Base-by-base conservation (phyloP, 2,797 vertebrate species). In the Sebastolobus altivelis region DNA sequence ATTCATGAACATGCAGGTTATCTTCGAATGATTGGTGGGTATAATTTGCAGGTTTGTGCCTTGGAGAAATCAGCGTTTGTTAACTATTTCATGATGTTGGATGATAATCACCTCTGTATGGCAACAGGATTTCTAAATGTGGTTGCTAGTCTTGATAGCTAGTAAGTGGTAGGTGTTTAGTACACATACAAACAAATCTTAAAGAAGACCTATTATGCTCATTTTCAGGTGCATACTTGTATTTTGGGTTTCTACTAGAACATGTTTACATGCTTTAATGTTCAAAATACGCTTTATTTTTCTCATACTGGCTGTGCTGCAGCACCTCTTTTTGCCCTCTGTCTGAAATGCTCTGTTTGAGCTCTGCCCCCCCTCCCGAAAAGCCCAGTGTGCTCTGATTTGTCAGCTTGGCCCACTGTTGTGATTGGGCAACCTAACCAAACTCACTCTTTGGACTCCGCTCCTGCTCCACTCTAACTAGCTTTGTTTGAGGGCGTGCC, bases 11-110 rank as follows among this genome's bases (percentile, higher is more conserved):
- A 72, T 65, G 59, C 63, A 76, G 73, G 69, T 72, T 62, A 52
- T 72, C 65, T 80, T 80, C 20, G 20, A 74, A 76, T 59, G 69
- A 87, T 87, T 80, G 84, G 66, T 77, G 29, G 67, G 37, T 78
- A 67, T 71, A 79, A 88, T 90, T 76, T 87, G 40, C 60, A 52
- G 62, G 69, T 79, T 85, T 80, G 33, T 43, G 31, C 69, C 49
- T 37, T 74, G 35, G 70, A 88, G 83, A 83, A 81, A 86, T 81
- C 20, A 18, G 46, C 11, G 74, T 72, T 80, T 85, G 35, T 56
- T 73, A 11, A 60, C 84, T 76, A 75, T 83, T 75, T 87, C 71
- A 79, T 81, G 76, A 86, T 82, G 60, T 65, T 85, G 68, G 89
- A 86, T 85, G 49, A 77, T 86, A 87, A 89, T 87, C 66, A 72